Evolutionary conservation across 1,140 invertebrate genomes (phyloP).

Genomic region (Saccostrea glomerata): DNA sequence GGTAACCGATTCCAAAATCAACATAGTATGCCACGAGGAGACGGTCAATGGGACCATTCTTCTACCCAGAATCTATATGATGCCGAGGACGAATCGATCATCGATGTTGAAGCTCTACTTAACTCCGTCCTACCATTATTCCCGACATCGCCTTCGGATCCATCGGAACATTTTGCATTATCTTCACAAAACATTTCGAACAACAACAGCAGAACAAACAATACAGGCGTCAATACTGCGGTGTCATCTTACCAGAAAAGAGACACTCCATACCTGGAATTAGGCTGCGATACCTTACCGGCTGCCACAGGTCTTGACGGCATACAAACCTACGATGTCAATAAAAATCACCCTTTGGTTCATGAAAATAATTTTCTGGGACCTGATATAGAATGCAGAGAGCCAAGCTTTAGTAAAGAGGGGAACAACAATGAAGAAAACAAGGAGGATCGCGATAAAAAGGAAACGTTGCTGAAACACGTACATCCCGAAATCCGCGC

Average conservation of each 20-base stretch:
- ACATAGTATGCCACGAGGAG: neutral
- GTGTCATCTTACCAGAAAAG: neutral
- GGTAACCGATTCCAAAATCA: neutral
- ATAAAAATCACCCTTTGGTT: neutral
- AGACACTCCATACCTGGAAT: neutral
- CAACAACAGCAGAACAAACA: neutral
- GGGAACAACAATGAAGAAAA: neutral
- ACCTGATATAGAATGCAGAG: neutral
- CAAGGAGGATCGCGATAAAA: neutral
- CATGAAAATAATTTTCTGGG: neutral
- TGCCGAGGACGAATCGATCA: neutral
- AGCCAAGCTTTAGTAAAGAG: neutral
- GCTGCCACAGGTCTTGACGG: neutral
- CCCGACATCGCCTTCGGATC: neutral
- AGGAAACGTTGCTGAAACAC: neutral
- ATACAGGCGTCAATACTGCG: too few species aligned
- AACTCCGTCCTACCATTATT: neutral
- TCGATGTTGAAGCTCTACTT: neutral
- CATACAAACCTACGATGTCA: neutral
- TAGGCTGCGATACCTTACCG: neutral
- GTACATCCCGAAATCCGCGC: neutral
- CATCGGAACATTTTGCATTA: neutral
- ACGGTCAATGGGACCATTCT: neutral
- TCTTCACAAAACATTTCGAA: neutral
- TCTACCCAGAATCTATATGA: neutral